phyloP scores from a whole-genome alignment of 2,888 invertebrate species.

The Athripsodes cinereus region DNA sequence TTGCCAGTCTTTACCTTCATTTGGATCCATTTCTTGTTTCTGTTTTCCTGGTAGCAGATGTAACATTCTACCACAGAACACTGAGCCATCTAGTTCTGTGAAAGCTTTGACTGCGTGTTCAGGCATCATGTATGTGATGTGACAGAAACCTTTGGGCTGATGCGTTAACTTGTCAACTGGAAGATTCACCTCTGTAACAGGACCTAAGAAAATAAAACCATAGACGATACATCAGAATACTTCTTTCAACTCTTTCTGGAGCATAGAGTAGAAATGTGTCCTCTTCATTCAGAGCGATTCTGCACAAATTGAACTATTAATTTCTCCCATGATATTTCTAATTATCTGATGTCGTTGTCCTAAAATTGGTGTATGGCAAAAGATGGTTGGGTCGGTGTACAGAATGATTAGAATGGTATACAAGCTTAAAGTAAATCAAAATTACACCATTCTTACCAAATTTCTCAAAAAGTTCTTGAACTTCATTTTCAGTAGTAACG shows the following conservation, averaged over 20 bases:
- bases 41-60: conserved; percentile 88
- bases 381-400: no score
- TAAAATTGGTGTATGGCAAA: no score
- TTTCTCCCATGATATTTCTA: no score
- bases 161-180: conserved; percentile 80
- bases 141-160: conserved; percentile 88
- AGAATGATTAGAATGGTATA: neutral
- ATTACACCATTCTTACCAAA: conserved; percentile 59
- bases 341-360: no score
- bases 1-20: no score
- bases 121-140: conserved; percentile 87
- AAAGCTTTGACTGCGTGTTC: conserved; percentile 92
- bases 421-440: neutral
- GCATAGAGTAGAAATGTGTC: no score
- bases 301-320: no score
- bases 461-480: conserved; percentile 74
- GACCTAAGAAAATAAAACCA: conserved; percentile 52
- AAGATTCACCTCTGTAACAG: conserved; percentile 78
- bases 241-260: no score
- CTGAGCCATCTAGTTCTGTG: conserved; percentile 81
- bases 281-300: no score
- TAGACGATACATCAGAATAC: no score
- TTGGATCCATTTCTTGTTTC: conserved; percentile 41
- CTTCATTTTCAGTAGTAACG: conserved; percentile 75
- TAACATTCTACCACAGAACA: conserved; percentile 86